Conservation (phyloP, 2,113 vertebrate genomes). For the Axis porcinus region DNA sequence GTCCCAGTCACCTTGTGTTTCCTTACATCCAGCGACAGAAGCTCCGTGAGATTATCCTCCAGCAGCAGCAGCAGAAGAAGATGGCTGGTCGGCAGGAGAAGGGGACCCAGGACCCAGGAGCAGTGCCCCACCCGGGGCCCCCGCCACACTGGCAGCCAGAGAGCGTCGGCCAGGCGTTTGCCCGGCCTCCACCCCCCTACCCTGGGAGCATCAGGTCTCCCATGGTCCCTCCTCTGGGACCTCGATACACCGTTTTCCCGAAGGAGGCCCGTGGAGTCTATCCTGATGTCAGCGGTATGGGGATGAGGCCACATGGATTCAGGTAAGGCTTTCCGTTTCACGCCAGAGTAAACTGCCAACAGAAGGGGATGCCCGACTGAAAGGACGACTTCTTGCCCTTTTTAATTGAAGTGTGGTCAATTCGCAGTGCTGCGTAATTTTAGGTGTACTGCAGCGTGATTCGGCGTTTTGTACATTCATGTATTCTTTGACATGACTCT, state of each 20-base stretch:
- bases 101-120: conserved; percentile 80
- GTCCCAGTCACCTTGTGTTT: background rate
- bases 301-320: conserved; percentile 83
- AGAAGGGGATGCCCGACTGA: background rate
- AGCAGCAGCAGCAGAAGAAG: conserved; percentile 95
- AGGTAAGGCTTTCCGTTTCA: conserved; percentile 79
- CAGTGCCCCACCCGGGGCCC: conserved; percentile 74
- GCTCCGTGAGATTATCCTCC: conserved; percentile 92
- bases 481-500: background rate
- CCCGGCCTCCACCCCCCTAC: conserved; percentile 94
- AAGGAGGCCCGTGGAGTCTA: conserved; percentile 88
- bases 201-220: conserved; percentile 87
- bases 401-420: background rate
- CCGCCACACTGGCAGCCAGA: conserved; percentile 89
- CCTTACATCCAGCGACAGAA: conserved; percentile 87
- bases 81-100: conserved; percentile 91
- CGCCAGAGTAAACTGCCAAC: background rate
- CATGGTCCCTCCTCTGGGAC: conserved; percentile 76
- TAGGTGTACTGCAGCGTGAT: background rate
- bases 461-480: background rate
- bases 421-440: too few species aligned
- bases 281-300: conserved; percentile 81
- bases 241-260: conserved; percentile 82
- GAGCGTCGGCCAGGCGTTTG: conserved; percentile 82
- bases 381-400: background rate